Percentiles rank a stretch among this genome's conserved stretches.
Conservation (phyloP, 2,888 invertebrate species). For the Allophyes oxyacanthae region DNA sequence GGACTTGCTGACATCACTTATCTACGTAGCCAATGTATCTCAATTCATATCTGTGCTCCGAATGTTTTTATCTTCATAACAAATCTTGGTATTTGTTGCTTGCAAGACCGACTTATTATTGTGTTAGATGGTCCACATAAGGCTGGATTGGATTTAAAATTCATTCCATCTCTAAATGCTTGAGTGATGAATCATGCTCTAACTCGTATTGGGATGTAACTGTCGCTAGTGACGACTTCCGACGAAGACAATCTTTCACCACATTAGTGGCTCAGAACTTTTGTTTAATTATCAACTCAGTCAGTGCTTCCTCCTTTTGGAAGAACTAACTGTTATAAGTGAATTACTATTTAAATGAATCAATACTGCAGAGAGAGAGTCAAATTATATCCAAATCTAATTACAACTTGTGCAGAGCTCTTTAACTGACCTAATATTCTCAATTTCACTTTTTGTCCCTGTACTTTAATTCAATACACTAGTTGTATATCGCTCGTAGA, state of each 20-base stretch:
- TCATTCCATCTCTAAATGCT: slow-evolving; percentile 57
- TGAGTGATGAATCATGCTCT: slow-evolving; percentile 64
- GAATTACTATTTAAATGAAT: slow-evolving; percentile 29
- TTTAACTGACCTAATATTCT: slow-evolving; percentile 39
- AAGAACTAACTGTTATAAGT: slow-evolving; percentile 4
- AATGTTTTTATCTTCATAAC: slow-evolving; percentile 31
- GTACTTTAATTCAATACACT: slow-evolving; percentile 53
- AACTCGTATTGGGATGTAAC: slow-evolving; percentile 57
- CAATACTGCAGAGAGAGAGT: slow-evolving; percentile 8
- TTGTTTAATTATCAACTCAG: slow-evolving; percentile 24
- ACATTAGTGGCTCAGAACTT: slow-evolving; percentile 34
- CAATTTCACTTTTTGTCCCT: slow-evolving; percentile 59
- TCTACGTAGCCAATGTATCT: slow-evolving; percentile 56
- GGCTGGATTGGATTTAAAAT: slow-evolving; percentile 58
- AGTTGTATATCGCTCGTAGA: slow-evolving; percentile 44
- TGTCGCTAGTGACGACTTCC: slow-evolving; percentile 50
- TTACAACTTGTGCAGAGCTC: slow-evolving; percentile 12
- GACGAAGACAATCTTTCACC: slow-evolving; percentile 34
- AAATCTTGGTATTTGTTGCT: slow-evolving; percentile 34
- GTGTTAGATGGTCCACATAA: slow-evolving; percentile 44
- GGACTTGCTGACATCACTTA: slow-evolving; percentile 63
- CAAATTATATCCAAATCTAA: slow-evolving; percentile 15
- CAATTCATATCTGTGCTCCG: slow-evolving; percentile 45
- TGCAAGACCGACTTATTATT: slow-evolving; percentile 46
- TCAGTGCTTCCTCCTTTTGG: slow-evolving; percentile 20